Evolutionary conservation across 2,888 invertebrate species (phyloP), one percentile per base, ranked within the genome.

Genomic region (Drosophila ezoana): DNA sequence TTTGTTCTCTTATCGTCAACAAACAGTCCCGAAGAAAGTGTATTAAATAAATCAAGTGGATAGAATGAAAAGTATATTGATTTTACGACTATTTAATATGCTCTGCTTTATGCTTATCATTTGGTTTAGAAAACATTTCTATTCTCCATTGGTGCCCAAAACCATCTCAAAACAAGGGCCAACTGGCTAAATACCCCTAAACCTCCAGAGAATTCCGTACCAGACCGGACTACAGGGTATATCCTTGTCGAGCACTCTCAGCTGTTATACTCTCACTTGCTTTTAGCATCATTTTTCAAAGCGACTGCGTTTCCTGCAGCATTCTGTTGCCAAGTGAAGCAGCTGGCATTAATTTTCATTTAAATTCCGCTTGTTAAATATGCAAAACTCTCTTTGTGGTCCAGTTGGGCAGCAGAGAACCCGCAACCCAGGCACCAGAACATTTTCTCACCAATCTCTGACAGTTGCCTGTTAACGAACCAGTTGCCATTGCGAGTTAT

Each of bases 341-440:
- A 67, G 47, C 66, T 75, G 67, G 57, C 60, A 81, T 87, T 81
- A 81, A 87, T 81, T 87, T 87, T 70, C 79, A 87, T 83, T 83
- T 81, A 87, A 85, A 85, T 87, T 87, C 77, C 63, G 57, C 57
- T 58, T 64, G 52, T 71, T 67, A 71, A 74, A 74, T 66, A 76
- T 67, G 79, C 75, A 79, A 74, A 74, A 63, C 51, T 60, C 73
- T 59, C 45, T 54, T 70, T 62, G 70, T 57, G 70, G 61, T 69
- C 37, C 57, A 60, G 13, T 33, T 44, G 63, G 43, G 18, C 41
- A 28, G 35, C 23, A 11, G 6, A 11, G 3, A 9, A 18, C 10
- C 32, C 13, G 37, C 14, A 16, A 11, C 16, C 58, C 9, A 28
- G 28, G 45, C 16, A 38, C 23, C 16, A 3, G 10, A 18, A 37